Conservation (phyloP, 2,113 vertebrate genomes). For the Meriones unguiculatus region DNA sequence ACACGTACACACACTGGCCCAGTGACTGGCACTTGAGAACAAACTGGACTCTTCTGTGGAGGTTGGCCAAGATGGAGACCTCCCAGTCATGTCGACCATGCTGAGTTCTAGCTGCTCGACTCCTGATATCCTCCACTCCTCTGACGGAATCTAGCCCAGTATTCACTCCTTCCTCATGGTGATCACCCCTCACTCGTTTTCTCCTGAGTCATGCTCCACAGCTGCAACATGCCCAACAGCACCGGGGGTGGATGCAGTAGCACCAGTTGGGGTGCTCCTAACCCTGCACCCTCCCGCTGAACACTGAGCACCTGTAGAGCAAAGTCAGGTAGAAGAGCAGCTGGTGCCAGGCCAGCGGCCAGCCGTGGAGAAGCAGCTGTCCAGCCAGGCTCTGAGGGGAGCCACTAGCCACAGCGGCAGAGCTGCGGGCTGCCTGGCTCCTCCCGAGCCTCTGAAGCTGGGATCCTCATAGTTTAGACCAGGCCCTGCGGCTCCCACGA, state of each 20-base stretch:
- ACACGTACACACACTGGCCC: constrained; percentile 94
- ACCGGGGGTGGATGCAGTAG: constrained; percentile 89
- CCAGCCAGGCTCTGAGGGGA: not conserved
- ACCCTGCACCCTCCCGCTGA: constrained; percentile 88
- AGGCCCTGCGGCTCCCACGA: not conserved
- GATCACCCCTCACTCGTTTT: not conserved
- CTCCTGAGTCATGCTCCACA: not conserved
- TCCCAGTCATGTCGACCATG: constrained; percentile 93
- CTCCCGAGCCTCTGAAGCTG: not conserved
- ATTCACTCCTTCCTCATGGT: not conserved
- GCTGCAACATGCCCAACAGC: not conserved
- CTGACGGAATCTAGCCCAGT: too few species aligned
- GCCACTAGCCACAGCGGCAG: not conserved
- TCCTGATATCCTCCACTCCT: constrained; percentile 94
- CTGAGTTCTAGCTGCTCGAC: constrained; percentile 94
- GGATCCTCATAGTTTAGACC: not conserved
- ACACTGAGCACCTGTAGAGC: constrained; percentile 88
- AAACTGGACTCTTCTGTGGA: constrained; percentile 93
- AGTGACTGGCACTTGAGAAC: constrained; percentile 87
- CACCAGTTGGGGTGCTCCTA: constrained; percentile 90
- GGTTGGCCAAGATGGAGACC: constrained; percentile 91
- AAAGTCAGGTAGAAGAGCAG: constrained; percentile 93
- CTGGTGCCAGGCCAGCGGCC: constrained; percentile 88
- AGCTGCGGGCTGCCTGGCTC: not conserved
- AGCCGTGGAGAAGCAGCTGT: constrained; percentile 61